Evolutionary conservation across 2,113 vertebrate species (phyloP), one percentile per base, ranked within the genome.

Genomic region (Oncorhynchus kisutch): DNA sequence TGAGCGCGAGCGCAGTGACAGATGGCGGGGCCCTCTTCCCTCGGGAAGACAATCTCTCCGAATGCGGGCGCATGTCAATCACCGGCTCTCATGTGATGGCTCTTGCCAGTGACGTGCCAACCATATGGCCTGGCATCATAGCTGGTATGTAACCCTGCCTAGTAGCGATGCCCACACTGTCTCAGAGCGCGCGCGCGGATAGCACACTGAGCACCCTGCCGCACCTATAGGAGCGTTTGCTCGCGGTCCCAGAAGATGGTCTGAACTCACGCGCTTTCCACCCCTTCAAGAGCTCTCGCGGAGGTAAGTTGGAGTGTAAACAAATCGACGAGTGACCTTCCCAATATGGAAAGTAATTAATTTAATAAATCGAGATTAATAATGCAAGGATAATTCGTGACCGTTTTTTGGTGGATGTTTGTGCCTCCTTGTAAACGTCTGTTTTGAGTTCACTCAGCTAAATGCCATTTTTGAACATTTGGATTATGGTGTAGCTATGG

Each of bases 1-100:
- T 94, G 92, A 90, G 90, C 90, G 89, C 88, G 93, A 93, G 82
- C 73, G 79, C 67, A 66, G 93, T 94, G 94, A 95, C 94, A 95
- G 94, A 95, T 95, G 94, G 94, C 92, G 92, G 93, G 87, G 88
- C 85, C 91, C 91, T 93, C 89, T 92, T 94, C 95, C 95, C 96
- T 92, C 90, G 95, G 95, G 95, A 96, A 93, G 95, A 92, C 94
- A 95, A 95, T 96, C 96, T 96, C 95, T 95, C 94, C 95, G 94
- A 96, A 97, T 96, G 95, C 95, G 94, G 94, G 95, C 96, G 95
- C 96, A 95, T 97, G 96, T 97, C 96, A 97, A 98, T 98, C 96
- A 97, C 93, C 91, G 94, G 93, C 93, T 95, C 96, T 97, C 96
- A 95, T 97, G 96, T 97, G 96, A 98, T 96, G 96, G 95, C 95